Conservation (phyloP, 2,888 invertebrate genomes). For the Drosophila meridiana region DNA sequence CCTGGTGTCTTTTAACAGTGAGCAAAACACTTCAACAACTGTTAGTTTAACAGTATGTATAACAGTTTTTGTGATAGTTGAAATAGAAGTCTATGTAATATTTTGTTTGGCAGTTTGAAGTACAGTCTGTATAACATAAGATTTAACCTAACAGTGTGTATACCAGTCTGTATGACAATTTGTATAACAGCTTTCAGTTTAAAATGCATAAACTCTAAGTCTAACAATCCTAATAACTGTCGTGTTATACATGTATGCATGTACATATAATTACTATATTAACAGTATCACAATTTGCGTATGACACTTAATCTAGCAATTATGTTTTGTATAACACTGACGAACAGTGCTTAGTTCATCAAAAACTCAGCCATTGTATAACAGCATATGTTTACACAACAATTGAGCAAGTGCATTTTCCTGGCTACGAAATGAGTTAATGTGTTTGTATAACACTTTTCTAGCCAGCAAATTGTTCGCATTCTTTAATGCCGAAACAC, state of each 20-base stretch:
- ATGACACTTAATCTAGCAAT: not conserved
- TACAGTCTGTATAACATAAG: slow-evolving; percentile 1
- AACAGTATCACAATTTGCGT: not conserved
- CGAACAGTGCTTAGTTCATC: not conserved
- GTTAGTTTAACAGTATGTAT: not conserved
- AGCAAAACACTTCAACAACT: no score
- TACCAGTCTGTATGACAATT: not conserved
- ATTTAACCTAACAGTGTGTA: not conserved
- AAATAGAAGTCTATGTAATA: not conserved
- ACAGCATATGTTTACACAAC: slow-evolving; percentile 31
- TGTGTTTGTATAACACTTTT: slow-evolving; percentile 54
- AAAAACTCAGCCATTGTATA: not conserved
- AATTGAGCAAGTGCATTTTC: slow-evolving; percentile 39
- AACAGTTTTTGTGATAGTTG: not conserved
- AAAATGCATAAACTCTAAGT: not conserved
- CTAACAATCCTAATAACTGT: not conserved
- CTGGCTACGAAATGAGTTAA: slow-evolving; percentile 26
- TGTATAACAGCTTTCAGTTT: not conserved
- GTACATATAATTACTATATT: not conserved
- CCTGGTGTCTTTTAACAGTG: no score
- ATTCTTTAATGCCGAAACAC: slow-evolving; percentile 23
- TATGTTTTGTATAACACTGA: slow-evolving; percentile 7
- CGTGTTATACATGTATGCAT: not conserved
- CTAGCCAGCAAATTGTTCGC: slow-evolving; percentile 27
- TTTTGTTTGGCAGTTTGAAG: not conserved